Percentiles rank a stretch among this genome's conserved stretches.
Evolutionary conservation across 1,140 invertebrate genomes (phyloP).

Genomic region (Leptinotarsa texana): DNA sequence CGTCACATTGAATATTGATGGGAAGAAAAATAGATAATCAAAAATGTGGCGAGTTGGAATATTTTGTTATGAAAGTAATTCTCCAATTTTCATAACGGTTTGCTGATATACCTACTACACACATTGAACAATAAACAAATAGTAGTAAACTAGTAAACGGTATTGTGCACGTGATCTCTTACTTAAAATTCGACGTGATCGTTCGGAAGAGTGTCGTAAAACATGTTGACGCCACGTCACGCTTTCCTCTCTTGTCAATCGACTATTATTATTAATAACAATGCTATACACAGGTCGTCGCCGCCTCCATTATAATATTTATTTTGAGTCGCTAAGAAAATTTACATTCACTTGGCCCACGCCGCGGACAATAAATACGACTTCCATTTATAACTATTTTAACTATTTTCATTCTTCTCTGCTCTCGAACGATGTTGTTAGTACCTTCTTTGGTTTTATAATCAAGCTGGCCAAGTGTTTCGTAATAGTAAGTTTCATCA

Average conservation of each 20-base stretch:
- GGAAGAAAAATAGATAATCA: too few species aligned
- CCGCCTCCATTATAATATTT: too few species aligned
- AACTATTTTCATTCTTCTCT: conserved; percentile 2
- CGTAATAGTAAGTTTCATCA: too few species aligned
- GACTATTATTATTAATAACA: conserved; percentile 37
- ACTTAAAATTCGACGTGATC: not conserved
- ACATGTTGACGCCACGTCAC: conserved; percentile 27
- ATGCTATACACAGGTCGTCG: conserved; percentile 30
- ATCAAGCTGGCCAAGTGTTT: too few species aligned
- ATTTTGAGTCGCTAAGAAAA: too few species aligned
- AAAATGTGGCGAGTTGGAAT: too few species aligned
- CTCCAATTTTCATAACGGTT: too few species aligned
- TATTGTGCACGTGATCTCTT: not conserved
- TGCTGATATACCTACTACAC: not conserved
- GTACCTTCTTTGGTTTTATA: too few species aligned
- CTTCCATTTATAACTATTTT: not conserved
- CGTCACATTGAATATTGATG: too few species aligned
- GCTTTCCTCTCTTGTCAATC: conserved; percentile 43
- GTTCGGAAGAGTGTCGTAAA: not conserved
- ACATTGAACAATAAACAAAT: not conserved
- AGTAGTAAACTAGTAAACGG: not conserved
- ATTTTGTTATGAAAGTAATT: too few species aligned
- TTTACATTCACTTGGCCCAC: conserved; percentile 30
- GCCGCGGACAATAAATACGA: not conserved
- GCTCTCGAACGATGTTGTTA: too few species aligned